These are phyloP conservation scores for Oreochromis niloticus DNA, from an alignment of 2,113 vertebrate genomes.

Conservation along the genomic window DNA sequence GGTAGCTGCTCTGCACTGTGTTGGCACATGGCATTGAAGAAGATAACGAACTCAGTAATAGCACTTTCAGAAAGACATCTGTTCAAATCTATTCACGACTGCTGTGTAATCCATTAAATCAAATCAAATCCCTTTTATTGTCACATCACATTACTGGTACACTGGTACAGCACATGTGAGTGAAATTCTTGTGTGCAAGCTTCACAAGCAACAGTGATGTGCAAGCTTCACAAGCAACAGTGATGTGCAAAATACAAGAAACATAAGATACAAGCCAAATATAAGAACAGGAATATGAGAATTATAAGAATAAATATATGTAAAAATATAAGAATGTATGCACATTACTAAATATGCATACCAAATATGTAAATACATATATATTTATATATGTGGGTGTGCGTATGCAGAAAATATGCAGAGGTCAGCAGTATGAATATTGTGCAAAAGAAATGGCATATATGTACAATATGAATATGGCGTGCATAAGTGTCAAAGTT, in stretches of 20 bases:
- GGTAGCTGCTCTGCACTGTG: background rate
- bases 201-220: background rate
- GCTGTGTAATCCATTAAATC: background rate
- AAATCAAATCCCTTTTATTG: background rate
- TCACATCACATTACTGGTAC: background rate
- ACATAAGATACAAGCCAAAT: background rate
- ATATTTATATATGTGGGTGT: background rate
- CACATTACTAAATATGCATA: background rate
- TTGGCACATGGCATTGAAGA: background rate
- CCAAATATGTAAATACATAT: background rate
- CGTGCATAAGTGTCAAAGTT: background rate
- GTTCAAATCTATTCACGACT: accelerated
- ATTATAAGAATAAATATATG: background rate
- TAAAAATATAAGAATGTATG: background rate
- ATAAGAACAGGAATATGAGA: background rate
- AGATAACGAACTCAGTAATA: background rate
- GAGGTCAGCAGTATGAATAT: background rate
- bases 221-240: background rate
- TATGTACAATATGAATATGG: background rate
- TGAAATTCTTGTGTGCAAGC: background rate
- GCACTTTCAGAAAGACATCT: background rate
- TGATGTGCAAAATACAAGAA: background rate
- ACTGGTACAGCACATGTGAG: background rate
- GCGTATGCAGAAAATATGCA: background rate
- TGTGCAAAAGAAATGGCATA: background rate